A percentile compares a stretch with the other conserved stretches of the same genome.
These are phyloP conservation scores for Congeria kusceri DNA, from an alignment of 2,888 invertebrate species.

Conservation along the genomic window DNA sequence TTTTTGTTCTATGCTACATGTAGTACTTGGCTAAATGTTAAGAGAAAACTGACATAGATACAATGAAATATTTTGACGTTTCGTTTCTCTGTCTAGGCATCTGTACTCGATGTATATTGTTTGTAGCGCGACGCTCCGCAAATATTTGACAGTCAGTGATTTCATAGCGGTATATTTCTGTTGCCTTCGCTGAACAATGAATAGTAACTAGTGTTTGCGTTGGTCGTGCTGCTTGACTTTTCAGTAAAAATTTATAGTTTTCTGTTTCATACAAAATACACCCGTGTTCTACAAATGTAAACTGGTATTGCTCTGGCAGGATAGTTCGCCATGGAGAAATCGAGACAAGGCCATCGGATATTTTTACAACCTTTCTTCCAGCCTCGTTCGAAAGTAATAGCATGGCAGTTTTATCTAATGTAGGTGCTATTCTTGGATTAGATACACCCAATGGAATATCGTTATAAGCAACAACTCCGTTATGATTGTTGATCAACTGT, in stretches of 20 bases:
- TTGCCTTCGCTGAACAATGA: no score
- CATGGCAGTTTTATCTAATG: neutral
- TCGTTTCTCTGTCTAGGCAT: no score
- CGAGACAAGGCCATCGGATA: neutral
- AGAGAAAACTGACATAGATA: neutral
- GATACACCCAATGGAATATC: conserved; percentile 11
- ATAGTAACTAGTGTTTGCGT: neutral
- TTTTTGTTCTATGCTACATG: no score
- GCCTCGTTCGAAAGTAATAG: conserved; percentile 12
- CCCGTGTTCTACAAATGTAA: conserved; percentile 7
- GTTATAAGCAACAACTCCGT: neutral
- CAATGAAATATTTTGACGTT: neutral
- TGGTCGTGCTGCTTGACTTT: neutral
- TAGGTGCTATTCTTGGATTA: conserved; percentile 4
- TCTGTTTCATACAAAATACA: conserved; percentile 9
- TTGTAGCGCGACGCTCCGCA: no score
- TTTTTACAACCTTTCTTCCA: conserved; percentile 2
- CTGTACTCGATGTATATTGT: no score
- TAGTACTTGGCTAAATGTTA: neutral
- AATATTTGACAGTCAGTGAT: no score
- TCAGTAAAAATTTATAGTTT: conserved; percentile 5
- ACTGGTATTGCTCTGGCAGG: neutral
- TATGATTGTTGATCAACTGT: conserved; percentile 1
- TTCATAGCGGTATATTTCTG: no score
- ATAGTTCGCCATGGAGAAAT: conserved; percentile 16